phyloP scores from a whole-genome alignment of 2,113 vertebrate genomes.

The Barbus barbus region DNA sequence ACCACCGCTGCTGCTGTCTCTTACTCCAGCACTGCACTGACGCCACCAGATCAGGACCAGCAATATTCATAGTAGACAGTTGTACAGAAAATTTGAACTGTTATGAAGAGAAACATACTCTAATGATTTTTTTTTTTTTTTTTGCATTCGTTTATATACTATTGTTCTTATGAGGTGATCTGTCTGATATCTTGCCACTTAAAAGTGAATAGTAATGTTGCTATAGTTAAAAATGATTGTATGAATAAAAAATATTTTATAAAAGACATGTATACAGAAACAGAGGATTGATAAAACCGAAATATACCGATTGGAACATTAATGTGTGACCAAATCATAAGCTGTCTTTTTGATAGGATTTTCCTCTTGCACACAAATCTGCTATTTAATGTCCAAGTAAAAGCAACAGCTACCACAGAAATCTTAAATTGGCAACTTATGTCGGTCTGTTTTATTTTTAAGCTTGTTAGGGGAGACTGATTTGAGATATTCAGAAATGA shows the following conservation, averaged over 20 bases:
- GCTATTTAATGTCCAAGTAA: conserved; percentile 75
- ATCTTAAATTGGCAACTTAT: conserved; percentile 70
- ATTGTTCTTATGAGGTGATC: conserved; percentile 91
- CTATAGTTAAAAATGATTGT: conserved; percentile 95
- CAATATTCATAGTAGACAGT: conserved; percentile 88
- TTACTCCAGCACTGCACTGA: conserved; percentile 61
- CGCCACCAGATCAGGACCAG: conserved; percentile 94
- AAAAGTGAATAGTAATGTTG: conserved; percentile 89
- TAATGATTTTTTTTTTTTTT: conserved; percentile 83
- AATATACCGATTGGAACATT: conserved; percentile 79
- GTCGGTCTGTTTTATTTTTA: conserved; percentile 80
- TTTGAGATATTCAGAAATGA: conserved; percentile 76
- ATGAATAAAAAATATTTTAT: conserved; percentile 98
- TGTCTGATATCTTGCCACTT: conserved; percentile 89
- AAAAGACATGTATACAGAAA: conserved; percentile 88
- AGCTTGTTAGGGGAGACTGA: conserved; percentile 73
- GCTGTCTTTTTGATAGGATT: conserved; percentile 75
- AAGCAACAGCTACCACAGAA: conserved; percentile 57
- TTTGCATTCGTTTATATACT: conserved; percentile 95
- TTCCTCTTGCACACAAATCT: conserved; percentile 78
- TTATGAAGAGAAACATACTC: conserved; percentile 77
- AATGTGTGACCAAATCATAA: conserved; percentile 86
- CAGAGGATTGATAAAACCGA: conserved; percentile 82
- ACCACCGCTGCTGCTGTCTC: conserved; percentile 46
- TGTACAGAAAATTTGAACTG: conserved; percentile 92